Evolutionary conservation across 2,113 vertebrate genomes (phyloP).

Genomic region (Aspiorhynchus laticeps): DNA sequence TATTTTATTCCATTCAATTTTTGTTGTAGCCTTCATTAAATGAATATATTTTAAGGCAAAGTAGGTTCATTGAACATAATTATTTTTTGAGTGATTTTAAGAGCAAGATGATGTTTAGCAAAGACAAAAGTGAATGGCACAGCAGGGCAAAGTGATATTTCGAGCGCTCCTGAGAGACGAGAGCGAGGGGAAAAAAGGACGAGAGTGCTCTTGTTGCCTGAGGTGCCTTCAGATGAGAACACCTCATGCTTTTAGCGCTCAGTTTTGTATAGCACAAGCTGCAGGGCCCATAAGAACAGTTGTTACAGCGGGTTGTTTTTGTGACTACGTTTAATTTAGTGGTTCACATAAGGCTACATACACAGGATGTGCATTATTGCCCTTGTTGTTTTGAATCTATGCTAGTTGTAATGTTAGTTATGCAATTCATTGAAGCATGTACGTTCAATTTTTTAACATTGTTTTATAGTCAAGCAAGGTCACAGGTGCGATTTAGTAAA

Average conservation of each 20-base stretch:
- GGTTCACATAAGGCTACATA: not conserved
- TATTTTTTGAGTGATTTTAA: not conserved
- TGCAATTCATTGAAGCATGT: not conserved
- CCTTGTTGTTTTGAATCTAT: not conserved
- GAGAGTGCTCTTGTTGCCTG: conserved; percentile 37
- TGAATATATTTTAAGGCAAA: not conserved
- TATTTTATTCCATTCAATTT: not conserved
- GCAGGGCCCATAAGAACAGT: not conserved
- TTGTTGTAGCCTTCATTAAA: not conserved
- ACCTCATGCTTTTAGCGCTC: conserved; percentile 38
- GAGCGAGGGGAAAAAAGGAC: not conserved
- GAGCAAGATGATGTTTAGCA: not conserved
- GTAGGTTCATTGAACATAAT: not conserved
- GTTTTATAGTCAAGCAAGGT: not conserved
- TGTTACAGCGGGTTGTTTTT: not conserved
- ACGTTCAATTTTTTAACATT: not conserved
- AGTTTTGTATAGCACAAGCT: conserved; percentile 27
- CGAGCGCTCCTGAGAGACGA: not conserved
- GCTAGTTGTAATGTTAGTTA: not conserved
- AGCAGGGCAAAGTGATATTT: conserved; percentile 19
- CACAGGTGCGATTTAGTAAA: not conserved
- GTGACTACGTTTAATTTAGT: not conserved
- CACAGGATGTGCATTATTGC: not conserved
- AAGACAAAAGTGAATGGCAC: not conserved
- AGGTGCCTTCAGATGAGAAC: conserved; percentile 32